A percentile compares a stretch with the other conserved stretches of the same genome.
phyloP scores from a whole-genome alignment of 2,797 vertebrate species.

The Eupleurogrammus muticus region DNA sequence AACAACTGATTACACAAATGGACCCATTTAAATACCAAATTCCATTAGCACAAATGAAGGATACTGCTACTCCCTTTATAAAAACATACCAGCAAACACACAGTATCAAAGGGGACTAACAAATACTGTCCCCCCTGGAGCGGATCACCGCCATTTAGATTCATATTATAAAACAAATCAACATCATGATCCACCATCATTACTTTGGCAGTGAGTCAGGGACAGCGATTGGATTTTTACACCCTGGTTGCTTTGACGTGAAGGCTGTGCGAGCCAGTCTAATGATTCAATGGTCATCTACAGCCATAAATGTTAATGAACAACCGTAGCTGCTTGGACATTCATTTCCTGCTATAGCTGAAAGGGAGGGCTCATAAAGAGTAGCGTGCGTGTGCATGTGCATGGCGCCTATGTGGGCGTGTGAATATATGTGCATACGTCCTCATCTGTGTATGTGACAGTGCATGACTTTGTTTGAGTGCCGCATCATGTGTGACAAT shows the following conservation, averaged over 20 bases:
- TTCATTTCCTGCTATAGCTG: conserved; percentile 72
- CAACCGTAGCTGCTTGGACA: conserved; percentile 67
- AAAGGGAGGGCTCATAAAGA: conserved; percentile 65
- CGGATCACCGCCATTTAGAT: conserved; percentile 47
- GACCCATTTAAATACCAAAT: not conserved
- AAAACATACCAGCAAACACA: conserved; percentile 13
- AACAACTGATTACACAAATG: conserved; percentile 9
- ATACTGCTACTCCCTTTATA: not conserved
- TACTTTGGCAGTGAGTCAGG: conserved; percentile 61
- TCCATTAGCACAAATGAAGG: too few species aligned
- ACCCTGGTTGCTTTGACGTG: conserved; percentile 55
- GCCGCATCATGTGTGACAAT: conserved; percentile 51
- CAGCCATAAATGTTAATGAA: conserved; percentile 79
- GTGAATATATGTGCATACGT: not conserved
- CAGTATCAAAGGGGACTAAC: conserved; percentile 22
- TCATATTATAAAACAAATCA: conserved; percentile 66
- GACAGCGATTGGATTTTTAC: conserved; percentile 70
- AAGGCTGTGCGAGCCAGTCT: conserved; percentile 58
- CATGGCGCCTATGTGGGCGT: conserved; percentile 6
- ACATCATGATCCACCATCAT: conserved; percentile 60
- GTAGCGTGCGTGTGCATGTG: conserved; percentile 21
- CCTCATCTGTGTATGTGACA: not conserved
- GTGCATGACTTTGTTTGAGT: not conserved
- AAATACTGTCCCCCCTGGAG: conserved; percentile 30
- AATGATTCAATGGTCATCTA: conserved; percentile 68